Evolutionary conservation across 2,113 vertebrate species (phyloP), one percentile per base, ranked within the genome.

Genomic region (Ivindomyrus marchei): DNA sequence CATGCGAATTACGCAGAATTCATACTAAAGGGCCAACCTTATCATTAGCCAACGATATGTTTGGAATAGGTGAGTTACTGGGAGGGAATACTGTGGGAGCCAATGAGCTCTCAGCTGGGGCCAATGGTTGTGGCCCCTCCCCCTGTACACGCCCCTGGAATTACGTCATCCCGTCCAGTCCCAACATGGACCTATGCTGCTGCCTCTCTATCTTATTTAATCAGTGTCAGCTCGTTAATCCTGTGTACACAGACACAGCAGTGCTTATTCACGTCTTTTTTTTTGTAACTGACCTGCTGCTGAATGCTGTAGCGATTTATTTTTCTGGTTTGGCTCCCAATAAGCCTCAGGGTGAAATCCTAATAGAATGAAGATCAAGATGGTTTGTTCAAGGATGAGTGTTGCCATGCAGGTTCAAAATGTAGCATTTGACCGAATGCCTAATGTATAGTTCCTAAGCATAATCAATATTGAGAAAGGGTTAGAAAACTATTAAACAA

Each of bases 161-260:
- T 66, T 27, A 66, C 9, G 0, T 27, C n/a, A 3, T 24, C 58
- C 9, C 7, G 1, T n/a, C 62, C 66, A 89, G n/a, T 88, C 21
- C 24, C 24, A 93, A 93, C 91, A 92, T 46, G 80, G 89, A 85
- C n/a, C 77, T 9, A 3, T 13, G 13, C 52, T 85, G 47, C 77
- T 83, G 21, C 85, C 70, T 47, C 49, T 80, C 89, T 95, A 96
- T 95, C 95, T 95, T 95, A 95, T 95, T 96, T 95, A 94, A 94
- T 95, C 95, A 95, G 95, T 91, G 89, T 89, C 92, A 92, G 91
- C 89, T 89, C 90, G 50, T 36, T 24, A 49, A 52, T 27, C 50
- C 45, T 83, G 49, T 52, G 31, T 83, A n/a, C 74, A 53, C 21
- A 52, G 46, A 88, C 53, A n/a, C 9, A 42, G 27, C 36, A 58